Base-by-base conservation (phyloP, 2,888 invertebrate genomes). In the Nasonia oneida region DNA sequence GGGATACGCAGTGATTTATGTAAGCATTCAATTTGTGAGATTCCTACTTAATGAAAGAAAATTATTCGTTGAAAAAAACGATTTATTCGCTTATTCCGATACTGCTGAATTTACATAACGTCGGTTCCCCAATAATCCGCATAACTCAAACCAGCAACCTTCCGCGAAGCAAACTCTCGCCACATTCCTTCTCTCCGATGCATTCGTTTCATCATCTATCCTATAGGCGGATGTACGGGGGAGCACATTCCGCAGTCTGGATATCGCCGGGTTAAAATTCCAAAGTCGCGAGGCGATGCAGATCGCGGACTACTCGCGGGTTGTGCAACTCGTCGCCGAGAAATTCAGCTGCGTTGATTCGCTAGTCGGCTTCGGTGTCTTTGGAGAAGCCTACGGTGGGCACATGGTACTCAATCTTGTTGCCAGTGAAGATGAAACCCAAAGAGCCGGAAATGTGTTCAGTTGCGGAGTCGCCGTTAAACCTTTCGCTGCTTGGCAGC, bases 301-400 rank as follows among this genome's bases (percentile, higher is more conserved):
- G 71, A 73, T 82, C 3, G 14, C 33, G 57, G 84, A 88, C 61
- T 83, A 86, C 71, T 23, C 39, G n/a, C 61, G 29, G 2, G 78
- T 81, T 14, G 70, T 39, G 5, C 50, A 70, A 14, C n/a, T 53
- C 57, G 67, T 73, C 18, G 57, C 23, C 6, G 23, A 73, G 23
- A 12, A 47, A 10, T 47, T 76, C 8, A 15, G n/a, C 10, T 87
- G 87, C 14, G 67, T 87, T 39, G 83, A 67, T 50, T 5, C 18
- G n/a, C 50, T 57, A 8, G 14, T 23, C 1, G 77, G 53, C 14
- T 23, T 82, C 14, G 84, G 83, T 1, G 85, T 81, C 12, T 74
- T 83, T 33, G 87, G 83, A 10, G 50, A 84, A 15, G 79, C 6
- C 15, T 88, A 85, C 75, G 87, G 86, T 4, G 88, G 88, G 1